Evolutionary conservation across 35 echinoderm and acorn worm species (phyloP).

Genomic region (Hemicentrotus pulcherrimus): DNA sequence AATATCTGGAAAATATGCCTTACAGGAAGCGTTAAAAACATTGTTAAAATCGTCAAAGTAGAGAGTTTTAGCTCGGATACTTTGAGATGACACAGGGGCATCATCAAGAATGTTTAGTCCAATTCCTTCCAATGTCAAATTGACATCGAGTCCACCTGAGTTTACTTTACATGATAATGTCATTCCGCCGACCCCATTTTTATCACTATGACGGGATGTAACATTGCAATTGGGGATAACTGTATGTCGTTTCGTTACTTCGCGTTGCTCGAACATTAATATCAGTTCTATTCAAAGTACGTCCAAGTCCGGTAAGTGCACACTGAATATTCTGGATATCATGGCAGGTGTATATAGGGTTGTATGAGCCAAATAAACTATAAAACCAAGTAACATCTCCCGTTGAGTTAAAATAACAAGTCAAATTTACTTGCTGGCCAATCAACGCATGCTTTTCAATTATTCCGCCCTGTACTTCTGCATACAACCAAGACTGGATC

Average conservation of each 20-base stretch:
- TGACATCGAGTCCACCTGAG: neutral
- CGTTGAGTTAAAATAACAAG: neutral
- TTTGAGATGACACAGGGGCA: neutral
- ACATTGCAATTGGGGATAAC: neutral
- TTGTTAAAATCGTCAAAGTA: too few species aligned
- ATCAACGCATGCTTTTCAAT: neutral
- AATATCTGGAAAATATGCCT: neutral
- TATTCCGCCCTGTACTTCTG: neutral
- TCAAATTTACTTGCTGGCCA: neutral
- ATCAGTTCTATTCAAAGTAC: too few species aligned
- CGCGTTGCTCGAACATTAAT: neutral
- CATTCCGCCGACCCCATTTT: neutral
- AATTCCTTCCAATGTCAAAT: neutral
- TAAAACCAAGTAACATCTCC: neutral
- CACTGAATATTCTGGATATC: neutral
- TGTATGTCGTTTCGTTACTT: too few species aligned
- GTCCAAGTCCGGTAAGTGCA: too few species aligned
- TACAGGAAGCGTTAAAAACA: too few species aligned
- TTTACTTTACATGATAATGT: neutral
- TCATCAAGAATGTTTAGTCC: neutral
- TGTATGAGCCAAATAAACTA: too few species aligned
- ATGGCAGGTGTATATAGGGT: neutral
- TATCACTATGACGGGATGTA: neutral
- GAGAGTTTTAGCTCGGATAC: neutral
- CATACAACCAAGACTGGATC: neutral